Base-by-base conservation (phyloP, 2,797 vertebrate genomes). In the Lepidocolaptes lacrymiger region DNA sequence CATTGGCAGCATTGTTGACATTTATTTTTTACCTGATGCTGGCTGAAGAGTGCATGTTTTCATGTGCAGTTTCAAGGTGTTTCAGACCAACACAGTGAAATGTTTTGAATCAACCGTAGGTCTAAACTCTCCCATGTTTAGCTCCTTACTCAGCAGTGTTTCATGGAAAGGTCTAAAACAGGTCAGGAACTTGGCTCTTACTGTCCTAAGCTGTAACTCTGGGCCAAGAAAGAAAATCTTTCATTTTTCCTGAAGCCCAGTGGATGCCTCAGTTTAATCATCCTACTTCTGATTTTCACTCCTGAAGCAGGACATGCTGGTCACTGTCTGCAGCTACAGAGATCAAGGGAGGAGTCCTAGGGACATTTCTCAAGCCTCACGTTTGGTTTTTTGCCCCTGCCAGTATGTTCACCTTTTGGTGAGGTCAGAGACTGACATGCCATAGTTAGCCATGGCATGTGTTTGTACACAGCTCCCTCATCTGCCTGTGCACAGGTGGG, bases 31-130 rank as follows among this genome's bases (percentile, higher is more conserved):
- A 34, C 9, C 51, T 71, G 48, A 19, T 89, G 24, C 66, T 95
- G 90, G 63, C 78, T 91, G 46, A 80, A 68, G 56, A 77, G 87
- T 83, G 87, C 77, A 91, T 95, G 89, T 82, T 89, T 91, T 85
- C 48, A 10, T 82, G 10, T 34, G 61, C 63, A 91, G 43, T 81
- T 82, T 75, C 28, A 61, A 81, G 64, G 58, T 79, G 43, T 91
- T 97, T 94, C 7, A 6, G 61, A 80, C 61, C 41, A 52, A 89
- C 36, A 30, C 28, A 37, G 39, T 44, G 44, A 55, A 77, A 84
- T 86, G 92, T 94, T 97, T 93, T 87, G 54, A 30, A 91, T 55
- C 48, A 80, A 54, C 27, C 4, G 36, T 32, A 83, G 54, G n/a
- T 76, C 44, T 78, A 21, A 88, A 63, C 37, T 89, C 39, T 51